Percentiles rank a stretch among this genome's conserved stretches.
Evolutionary conservation across 2,888 invertebrate species (phyloP).

Genomic region (Meliscaeva auricollis): DNA sequence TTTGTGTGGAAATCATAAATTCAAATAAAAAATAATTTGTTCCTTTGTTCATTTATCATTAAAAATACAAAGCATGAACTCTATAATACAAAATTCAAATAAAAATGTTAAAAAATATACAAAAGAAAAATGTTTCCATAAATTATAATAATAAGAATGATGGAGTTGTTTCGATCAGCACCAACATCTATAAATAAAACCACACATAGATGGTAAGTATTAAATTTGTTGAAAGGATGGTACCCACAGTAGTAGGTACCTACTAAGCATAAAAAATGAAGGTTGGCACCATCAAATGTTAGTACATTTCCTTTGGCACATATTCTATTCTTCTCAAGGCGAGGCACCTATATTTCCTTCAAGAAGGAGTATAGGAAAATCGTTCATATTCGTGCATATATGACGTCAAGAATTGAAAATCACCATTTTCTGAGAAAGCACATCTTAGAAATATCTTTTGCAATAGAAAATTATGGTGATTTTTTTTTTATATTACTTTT

Average conservation of each 20-base stretch:
- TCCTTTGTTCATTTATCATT: conserved; percentile 15
- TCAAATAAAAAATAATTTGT: conserved; percentile 6
- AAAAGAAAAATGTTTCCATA: conserved; percentile 8
- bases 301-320: neutral
- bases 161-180: conserved; percentile 6
- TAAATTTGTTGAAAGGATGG: neutral
- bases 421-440: neutral
- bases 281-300: conserved; percentile 7
- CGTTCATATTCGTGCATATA: neutral
- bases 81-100: neutral
- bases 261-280: no score
- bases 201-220: neutral
- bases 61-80: neutral
- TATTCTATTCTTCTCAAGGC: conserved; percentile 8
- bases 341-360: neutral
- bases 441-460: neutral
- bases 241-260: neutral
- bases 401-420: conserved; percentile 16
- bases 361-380: neutral
- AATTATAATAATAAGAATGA: neutral
- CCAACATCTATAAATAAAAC: neutral
- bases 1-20: neutral
- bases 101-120: neutral
- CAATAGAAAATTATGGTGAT: conserved; percentile 10
- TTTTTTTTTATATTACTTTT: conserved; percentile 8